Percentiles rank a stretch among this genome's conserved stretches.
Conservation (phyloP, 1,140 invertebrate genomes). For the Nebria ingens region DNA sequence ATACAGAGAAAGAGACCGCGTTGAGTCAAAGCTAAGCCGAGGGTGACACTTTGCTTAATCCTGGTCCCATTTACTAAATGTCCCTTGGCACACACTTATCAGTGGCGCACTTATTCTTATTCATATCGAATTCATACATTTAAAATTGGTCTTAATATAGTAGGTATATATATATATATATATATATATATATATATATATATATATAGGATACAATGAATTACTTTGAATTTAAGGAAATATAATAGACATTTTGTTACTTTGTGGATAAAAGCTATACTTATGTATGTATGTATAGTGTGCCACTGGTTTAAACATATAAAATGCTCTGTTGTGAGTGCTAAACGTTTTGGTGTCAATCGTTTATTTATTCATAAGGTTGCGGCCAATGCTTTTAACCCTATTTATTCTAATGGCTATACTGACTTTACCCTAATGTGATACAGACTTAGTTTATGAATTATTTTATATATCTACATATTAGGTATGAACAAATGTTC, state of each 20-base stretch:
- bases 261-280: not conserved
- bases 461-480: not conserved
- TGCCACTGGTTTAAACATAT: not conserved
- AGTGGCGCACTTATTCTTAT: too few relatives aligned
- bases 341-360: too few relatives aligned
- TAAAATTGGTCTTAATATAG: too few relatives aligned
- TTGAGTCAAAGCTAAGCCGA: not conserved
- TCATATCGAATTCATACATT: too few relatives aligned
- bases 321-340: too few relatives aligned
- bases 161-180: too few relatives aligned
- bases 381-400: conserved; percentile 7
- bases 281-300: not conserved
- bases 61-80: conserved; percentile 1
- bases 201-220: not conserved
- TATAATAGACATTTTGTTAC: too few relatives aligned
- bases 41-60: conserved; percentile 1
- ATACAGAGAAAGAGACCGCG: not conserved
- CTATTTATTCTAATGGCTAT: conserved; percentile 1
- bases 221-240: too few relatives aligned
- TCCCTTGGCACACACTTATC: conserved; percentile 3
- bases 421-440: conserved; percentile 2
- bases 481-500: not conserved
- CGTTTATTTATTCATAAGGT: conserved; percentile 3
- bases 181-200: conserved; percentile 1
- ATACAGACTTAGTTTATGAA: not conserved